These are phyloP conservation scores for Pygoscelis antarcticus DNA, from an alignment of 2,113 vertebrate species.

Conservation along the genomic window DNA sequence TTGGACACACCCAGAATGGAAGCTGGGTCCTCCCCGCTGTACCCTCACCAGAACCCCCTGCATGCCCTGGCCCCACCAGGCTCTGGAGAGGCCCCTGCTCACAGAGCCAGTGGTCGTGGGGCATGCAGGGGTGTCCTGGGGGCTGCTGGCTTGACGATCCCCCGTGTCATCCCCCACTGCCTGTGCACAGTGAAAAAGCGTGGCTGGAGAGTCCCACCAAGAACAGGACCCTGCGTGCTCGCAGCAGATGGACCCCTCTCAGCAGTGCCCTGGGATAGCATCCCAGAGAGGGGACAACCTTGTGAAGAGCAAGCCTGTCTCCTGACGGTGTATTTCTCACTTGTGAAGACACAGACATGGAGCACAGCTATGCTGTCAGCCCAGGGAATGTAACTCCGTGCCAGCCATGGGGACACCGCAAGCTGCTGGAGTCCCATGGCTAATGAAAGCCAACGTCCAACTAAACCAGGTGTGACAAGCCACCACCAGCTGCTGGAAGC, in stretches of 20 bases:
- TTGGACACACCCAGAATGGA: not conserved
- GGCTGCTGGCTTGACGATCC: not conserved
- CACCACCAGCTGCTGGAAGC: not conserved
- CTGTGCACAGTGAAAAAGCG: not conserved
- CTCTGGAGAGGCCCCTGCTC: not conserved
- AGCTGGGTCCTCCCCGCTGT: not conserved
- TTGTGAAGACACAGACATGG: not conserved
- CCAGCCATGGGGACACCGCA: not conserved
- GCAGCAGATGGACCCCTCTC: rapidly evolving
- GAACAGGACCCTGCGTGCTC: not conserved
- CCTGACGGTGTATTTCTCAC: not conserved
- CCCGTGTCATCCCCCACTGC: rapidly evolving
- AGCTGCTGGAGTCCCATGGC: not conserved
- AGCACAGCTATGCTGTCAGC: not conserved
- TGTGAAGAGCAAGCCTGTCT: not conserved
- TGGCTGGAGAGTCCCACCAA: not conserved
- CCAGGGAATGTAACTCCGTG: not conserved
- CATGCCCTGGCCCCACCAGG: not conserved
- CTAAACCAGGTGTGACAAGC: not conserved
- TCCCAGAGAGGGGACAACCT: not conserved
- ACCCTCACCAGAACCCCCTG: not conserved
- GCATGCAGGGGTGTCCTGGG: not conserved
- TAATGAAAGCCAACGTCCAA: not conserved
- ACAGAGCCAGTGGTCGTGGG: rapidly evolving
- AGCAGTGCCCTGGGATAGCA: not conserved